Percentiles rank a stretch among this genome's conserved stretches.
These are phyloP conservation scores for Oceanodroma tethys DNA, from an alignment of 2,113 vertebrate genomes.

Conservation along the genomic window DNA sequence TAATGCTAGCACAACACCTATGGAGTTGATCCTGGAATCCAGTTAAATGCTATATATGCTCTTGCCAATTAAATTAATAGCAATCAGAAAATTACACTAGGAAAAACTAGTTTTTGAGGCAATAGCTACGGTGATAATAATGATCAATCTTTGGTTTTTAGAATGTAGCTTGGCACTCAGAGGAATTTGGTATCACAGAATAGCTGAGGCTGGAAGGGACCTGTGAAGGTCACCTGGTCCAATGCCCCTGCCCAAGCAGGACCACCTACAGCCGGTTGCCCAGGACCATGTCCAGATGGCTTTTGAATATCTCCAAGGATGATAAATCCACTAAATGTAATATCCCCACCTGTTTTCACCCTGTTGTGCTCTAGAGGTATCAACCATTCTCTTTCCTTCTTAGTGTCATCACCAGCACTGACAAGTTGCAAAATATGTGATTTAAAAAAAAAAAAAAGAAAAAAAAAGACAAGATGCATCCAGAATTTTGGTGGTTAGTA, in stretches of 20 bases:
- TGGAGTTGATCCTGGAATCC: background rate
- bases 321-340: background rate
- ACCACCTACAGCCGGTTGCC: rapidly evolving
- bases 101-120: background rate
- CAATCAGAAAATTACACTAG: background rate
- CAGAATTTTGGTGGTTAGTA: background rate
- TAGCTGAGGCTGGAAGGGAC: background rate
- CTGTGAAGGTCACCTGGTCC: background rate
- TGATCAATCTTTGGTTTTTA: background rate
- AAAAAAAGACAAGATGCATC: background rate
- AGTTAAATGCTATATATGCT: background rate
- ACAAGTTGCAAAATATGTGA: background rate
- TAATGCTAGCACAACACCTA: background rate
- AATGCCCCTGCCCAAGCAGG: background rate
- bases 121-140: background rate
- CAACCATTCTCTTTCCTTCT: background rate
- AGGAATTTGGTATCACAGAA: background rate
- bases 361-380: background rate
- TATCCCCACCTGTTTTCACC: background rate
- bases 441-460: background rate
- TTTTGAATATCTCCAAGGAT: background rate
- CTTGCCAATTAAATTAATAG: background rate
- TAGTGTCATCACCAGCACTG: background rate
- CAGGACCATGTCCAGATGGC: no score
- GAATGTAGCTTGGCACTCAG: background rate